Percentiles rank a stretch among this genome's conserved stretches.
Evolutionary conservation across 2,113 vertebrate species (phyloP).

Genomic region (Aythya baeri): DNA sequence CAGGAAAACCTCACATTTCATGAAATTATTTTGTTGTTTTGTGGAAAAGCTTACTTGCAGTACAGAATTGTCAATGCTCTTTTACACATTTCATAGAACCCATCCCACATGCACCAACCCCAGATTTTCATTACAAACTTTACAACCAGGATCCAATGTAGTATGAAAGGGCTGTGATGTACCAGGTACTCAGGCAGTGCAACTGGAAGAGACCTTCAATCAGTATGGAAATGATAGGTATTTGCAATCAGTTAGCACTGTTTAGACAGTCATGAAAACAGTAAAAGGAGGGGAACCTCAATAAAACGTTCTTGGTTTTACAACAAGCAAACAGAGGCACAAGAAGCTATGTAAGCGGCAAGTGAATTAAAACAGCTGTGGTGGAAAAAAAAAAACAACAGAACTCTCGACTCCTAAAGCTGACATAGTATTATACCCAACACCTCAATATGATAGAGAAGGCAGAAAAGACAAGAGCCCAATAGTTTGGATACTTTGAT

Average conservation of each 20-base stretch:
- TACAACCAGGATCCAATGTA: background rate
- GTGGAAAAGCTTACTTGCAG: background rate
- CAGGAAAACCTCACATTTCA: background rate
- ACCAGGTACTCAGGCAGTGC: background rate
- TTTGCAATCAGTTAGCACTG: background rate
- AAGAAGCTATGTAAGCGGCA: background rate
- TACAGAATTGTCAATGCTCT: background rate
- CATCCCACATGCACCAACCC: background rate
- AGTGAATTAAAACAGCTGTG: background rate
- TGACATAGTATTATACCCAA: rapidly evolving
- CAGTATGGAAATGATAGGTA: background rate
- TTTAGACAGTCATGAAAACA: background rate
- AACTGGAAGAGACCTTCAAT: background rate
- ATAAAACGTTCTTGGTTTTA: background rate
- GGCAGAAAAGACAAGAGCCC: background rate
- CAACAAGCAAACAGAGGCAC: background rate
- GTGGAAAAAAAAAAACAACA: background rate
- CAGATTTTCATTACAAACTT: background rate
- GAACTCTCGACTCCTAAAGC: background rate
- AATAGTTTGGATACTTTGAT: background rate
- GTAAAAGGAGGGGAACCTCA: background rate
- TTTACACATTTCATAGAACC: background rate
- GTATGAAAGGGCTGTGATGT: rapidly evolving
- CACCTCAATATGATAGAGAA: background rate
- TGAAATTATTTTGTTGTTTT: background rate